Base-by-base conservation (phyloP, 1,140 invertebrate species). In the Whitmania pigra region DNA sequence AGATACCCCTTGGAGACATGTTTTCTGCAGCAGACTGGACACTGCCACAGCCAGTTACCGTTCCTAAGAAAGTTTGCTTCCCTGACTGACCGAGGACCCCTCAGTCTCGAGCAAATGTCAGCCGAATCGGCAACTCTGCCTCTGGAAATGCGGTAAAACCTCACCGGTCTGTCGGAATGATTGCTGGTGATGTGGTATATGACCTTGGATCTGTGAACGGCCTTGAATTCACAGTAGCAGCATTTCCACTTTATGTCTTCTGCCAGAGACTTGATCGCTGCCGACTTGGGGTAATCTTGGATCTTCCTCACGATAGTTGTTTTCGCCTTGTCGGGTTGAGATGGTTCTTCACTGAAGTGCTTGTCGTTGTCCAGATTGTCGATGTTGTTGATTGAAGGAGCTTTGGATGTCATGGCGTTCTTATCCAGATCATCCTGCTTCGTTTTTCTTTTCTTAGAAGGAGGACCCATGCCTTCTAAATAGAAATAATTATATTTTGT, bases 1-100 rank as follows among this genome's bases (percentile, higher is more conserved):
- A 73, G 40, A n/a, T 43, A n/a, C 9, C 72, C 72, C 31, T 69
- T 69, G 49, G 67, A 73, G 11, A 73, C 67, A 57, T 57, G 43
- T 25, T 40, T 54, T 25, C 72, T 27, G 20, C 25, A 11, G 27
- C 72, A 73, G 68, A 55, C 31, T 15, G 43, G 66, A 60, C 72
- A 73, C 22, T 54, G 25, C 43, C 53, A 73, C 53, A 69, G 13
- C 40, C 67, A 29, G n/a, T 40, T 55, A 11, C 60, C 67, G 5
- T 18, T 53, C 31, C 55, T 57, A 29, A 69, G 36, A 17, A 73
- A 22, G 22, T 57, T 49, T 27, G 25, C 22, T 40, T 73, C 72
- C 7, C 66, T 66, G 27, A 69, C 67, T n/a, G 67, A 53, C 22
- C 72, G 43, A 20, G 72, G 72, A 17, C 72, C 72, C 36, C 36